phyloP scores from a whole-genome alignment of 2,888 invertebrate genomes.

The Rutpela maculata region DNA sequence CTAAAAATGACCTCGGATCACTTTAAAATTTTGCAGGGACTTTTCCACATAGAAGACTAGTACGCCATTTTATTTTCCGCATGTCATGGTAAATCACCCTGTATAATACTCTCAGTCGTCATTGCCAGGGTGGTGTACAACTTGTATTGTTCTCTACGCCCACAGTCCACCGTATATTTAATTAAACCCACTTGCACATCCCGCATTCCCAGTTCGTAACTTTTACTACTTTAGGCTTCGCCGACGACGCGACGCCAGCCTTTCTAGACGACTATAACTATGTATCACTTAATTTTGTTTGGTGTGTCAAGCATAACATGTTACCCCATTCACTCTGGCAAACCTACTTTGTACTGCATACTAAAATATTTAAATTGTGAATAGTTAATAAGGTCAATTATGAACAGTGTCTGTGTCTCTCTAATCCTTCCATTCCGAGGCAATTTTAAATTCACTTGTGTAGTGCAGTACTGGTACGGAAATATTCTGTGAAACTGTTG shows the following conservation, averaged over 20 bases:
- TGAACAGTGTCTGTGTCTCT: slow-evolving; percentile 46
- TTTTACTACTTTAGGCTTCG: not conserved
- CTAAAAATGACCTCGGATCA: no score
- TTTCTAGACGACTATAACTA: not conserved
- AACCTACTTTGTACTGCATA: slow-evolving; percentile 45
- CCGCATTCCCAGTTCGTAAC: not conserved
- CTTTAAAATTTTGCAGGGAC: no score
- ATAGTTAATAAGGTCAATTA: slow-evolving; percentile 52
- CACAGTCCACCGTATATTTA: not conserved
- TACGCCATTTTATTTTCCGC: no score
- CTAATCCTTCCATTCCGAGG: not conserved
- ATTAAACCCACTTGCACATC: not conserved
- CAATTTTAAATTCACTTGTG: slow-evolving; percentile 25
- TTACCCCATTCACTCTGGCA: slow-evolving; percentile 28
- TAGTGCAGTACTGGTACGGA: not conserved
- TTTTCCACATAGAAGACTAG: no score
- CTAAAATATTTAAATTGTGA: slow-evolving; percentile 54
- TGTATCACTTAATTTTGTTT: slow-evolving; percentile 36
- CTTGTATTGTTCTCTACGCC: not conserved
- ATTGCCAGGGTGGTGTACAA: not conserved
- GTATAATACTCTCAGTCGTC: not conserved
- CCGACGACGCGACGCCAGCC: not conserved
- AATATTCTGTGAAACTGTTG: not conserved
- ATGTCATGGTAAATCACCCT: no score
- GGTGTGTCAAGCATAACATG: slow-evolving; percentile 37